Base-by-base conservation (phyloP, 53 echinoderm and acorn worm species). In the Actinopyga echinites region DNA sequence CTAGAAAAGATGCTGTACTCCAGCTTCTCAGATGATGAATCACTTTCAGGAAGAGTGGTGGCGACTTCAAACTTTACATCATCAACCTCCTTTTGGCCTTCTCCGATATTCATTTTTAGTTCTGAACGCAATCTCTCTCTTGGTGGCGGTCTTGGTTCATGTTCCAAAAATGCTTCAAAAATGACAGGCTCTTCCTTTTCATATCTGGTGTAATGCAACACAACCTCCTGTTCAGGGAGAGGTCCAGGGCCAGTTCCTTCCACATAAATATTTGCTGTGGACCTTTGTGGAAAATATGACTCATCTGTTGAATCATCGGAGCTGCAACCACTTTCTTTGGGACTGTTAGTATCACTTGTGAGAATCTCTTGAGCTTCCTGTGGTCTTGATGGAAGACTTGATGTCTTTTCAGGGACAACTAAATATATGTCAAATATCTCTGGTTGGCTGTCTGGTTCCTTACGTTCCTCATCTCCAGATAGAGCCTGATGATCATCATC, bases 321-420 rank as follows among this genome's bases (percentile, higher is more conserved):
- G 21, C 62, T 62, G 23, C 81, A 60, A 10, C 59, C 60, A 38
- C 81, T 80, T 22, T 62, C 63, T 25, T 62, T 80, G 35, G 38
- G 40, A 29, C 61, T 78, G 25, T 56, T 56, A 29, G 54, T 56
- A n/a, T 78, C 56, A 78, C 71, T 71, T 0, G 71, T 71, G 5
- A 71, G 44, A 44, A 42, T 71, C 22, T 71, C 71, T 8, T 44
- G 42, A 40, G 40, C 71, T 43, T 22, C 71, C 44, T 42, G 24
- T 32, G 71, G 71, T 19, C 42, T 43, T 23, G 71, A 71, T 44
- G 71, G 71, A 25, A 71, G 34, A 71, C 42, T n/a, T 40, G 21
- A 52, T 30, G 77, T 77, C 52, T 77, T 77, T n/a, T 77, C 56
- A 54, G 77, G 77, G 31, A 77, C 77, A 53, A 54, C 25, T 32